phyloP scores from a whole-genome alignment of 2,888 invertebrate genomes.

The Zygaena filipendulae region DNA sequence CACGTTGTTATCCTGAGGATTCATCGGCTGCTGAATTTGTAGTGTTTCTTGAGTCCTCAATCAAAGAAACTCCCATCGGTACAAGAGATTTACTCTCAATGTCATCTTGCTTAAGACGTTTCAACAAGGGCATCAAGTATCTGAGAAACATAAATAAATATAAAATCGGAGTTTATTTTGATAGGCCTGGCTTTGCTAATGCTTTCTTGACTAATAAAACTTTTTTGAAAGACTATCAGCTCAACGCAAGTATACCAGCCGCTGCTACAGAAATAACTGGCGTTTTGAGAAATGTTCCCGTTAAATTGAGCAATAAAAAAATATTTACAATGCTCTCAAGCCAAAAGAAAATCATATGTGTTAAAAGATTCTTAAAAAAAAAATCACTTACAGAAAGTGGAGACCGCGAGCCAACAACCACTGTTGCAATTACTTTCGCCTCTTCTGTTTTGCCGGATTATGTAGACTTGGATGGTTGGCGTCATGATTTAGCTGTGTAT shows the following conservation, averaged over 20 bases:
- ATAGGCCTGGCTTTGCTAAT: too few species aligned
- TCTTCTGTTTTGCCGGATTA: constrained; percentile 6
- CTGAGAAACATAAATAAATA: too few species aligned
- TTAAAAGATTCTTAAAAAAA: neutral
- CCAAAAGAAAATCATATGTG: neutral
- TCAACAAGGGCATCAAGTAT: too few species aligned
- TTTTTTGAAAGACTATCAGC: neutral
- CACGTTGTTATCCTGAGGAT: too few species aligned
- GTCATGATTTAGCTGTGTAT: constrained; percentile 3
- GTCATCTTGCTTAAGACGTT: too few species aligned
- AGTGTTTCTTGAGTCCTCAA: too few species aligned
- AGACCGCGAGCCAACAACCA: neutral
- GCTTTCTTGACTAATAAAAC: too few species aligned
- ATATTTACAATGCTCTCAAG: neutral
- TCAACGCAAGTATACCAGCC: neutral
- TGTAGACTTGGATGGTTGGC: constrained; percentile 7
- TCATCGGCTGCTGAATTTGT: too few species aligned
- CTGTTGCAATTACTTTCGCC: neutral
- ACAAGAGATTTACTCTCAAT: too few species aligned
- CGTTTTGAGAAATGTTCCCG: neutral
- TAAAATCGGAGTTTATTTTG: too few species aligned
- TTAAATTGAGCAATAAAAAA: neutral
- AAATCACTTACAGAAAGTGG: neutral
- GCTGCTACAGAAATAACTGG: neutral
- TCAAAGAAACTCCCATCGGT: too few species aligned